Conservation (phyloP, 1,140 invertebrate genomes). For the Paracyclopina nana region DNA sequence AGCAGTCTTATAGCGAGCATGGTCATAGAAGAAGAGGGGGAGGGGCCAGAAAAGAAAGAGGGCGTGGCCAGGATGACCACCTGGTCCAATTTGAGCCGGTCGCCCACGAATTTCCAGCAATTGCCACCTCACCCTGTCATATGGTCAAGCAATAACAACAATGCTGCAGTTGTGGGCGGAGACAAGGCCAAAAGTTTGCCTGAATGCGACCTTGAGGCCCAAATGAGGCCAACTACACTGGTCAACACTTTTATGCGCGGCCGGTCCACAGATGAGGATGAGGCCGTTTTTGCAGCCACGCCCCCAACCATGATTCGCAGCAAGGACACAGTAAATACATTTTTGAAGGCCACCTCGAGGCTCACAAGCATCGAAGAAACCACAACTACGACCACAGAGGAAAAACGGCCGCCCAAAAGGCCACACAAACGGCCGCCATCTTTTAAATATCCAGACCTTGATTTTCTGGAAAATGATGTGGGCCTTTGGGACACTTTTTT, state of each 20-base stretch:
- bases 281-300: background rate
- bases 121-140: background rate
- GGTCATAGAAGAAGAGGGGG: too few relatives aligned
- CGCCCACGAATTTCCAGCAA: background rate
- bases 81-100: constrained; percentile 1
- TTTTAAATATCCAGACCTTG: constrained; percentile 6
- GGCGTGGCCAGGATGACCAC: too few relatives aligned
- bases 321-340: background rate
- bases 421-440: background rate
- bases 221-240: too few relatives aligned
- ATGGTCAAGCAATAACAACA: background rate
- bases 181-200: background rate
- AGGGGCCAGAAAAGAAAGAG: too few relatives aligned
- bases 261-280: background rate
- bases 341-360: background rate
- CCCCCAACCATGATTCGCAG: background rate
- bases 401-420: background rate
- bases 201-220: background rate
- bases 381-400: background rate
- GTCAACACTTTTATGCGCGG: background rate
- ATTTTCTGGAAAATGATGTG: constrained; percentile 6
- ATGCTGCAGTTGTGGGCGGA: background rate
- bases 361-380: background rate
- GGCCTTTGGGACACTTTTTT: constrained; percentile 4
- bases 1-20: background rate